Base-by-base conservation (phyloP, 2,888 invertebrate species). In the Plusia festucae region DNA sequence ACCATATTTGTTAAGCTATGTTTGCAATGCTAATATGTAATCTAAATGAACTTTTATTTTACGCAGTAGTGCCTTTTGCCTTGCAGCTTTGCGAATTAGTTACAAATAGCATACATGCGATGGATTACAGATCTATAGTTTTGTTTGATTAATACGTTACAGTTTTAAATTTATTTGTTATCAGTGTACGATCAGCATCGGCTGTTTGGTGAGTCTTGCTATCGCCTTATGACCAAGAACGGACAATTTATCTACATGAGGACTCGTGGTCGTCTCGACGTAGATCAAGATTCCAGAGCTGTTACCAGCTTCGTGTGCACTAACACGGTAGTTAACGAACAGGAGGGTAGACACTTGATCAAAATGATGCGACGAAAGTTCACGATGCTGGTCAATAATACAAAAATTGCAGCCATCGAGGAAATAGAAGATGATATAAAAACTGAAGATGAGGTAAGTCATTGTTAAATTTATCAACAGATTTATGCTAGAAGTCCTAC, bases 251-350 rank as follows among this genome's bases (percentile, higher is more conserved):
- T 98, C 68, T 98, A 98, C 88, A 95, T 98, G 87, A 96, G 97
- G 76, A 98, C 98, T 0, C 96, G 97, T 56, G 98, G 98, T 0
- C 97, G 96, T 77, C 94, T 98, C 49, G 98, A 98, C 84, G 97
- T 97, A 44, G 97, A 98, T 79, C 95, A 96, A 65, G 91, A 92
- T 52, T 96, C 97, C 0, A 96, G 97, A 52, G 96, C 96, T 13
- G 97, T 98, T 13, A 97, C 97, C 74, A 98, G 97, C 61, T 98
- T 98, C 84, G 96, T 98, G 18, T 98, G 98, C 88, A 96, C 98
- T 68, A 98, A 98, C 87, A 97, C 97, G 0, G 92, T 97, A 60
- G 96, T 96, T 40, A 96, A 96, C 57, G 96, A 97, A 62, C 96
- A 97, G 78, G 97, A 97, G 82, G 98, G 98, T 13, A 95, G 96